phyloP scores from a whole-genome alignment of 2,797 vertebrate genomes.

The Poecile montanus region DNA sequence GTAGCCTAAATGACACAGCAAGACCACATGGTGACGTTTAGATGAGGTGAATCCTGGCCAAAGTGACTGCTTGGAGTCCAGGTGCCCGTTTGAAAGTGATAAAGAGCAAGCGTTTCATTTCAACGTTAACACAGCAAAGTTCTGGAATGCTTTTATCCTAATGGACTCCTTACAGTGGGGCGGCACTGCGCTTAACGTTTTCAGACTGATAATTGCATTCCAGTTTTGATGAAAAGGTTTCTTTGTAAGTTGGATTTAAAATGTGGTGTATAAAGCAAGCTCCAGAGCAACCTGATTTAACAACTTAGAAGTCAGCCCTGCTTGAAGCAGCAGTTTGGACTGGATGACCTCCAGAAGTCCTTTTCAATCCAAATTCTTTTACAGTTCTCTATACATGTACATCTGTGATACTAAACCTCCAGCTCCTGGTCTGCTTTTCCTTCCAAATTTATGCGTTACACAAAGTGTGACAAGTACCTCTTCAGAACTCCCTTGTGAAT shows the following conservation, averaged over 20 bases:
- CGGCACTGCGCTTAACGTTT: not conserved
- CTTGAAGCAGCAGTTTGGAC: slow-evolving; percentile 11
- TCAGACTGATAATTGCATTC: not conserved
- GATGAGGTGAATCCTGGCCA: not conserved
- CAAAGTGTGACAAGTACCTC: slow-evolving; percentile 18
- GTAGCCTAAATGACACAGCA: not conserved
- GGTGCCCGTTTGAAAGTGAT: not conserved
- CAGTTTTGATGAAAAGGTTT: slow-evolving; percentile 20
- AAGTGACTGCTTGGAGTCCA: not conserved
- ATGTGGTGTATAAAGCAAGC: not conserved
- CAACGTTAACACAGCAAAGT: not conserved
- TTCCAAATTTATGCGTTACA: not conserved
- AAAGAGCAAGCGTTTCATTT: not conserved
- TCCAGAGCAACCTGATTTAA: not conserved
- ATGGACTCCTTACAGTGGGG: not conserved
- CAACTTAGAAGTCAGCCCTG: slow-evolving; percentile 6
- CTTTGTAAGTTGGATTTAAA: slow-evolving; percentile 27
- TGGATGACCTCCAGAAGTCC: slow-evolving; percentile 50
- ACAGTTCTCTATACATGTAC: not conserved
- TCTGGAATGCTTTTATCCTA: slow-evolving; percentile 4
- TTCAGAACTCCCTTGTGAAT: slow-evolving; percentile 39
- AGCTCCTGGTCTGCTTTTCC: slow-evolving; percentile 22
- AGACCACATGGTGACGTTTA: not conserved
- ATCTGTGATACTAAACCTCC: slow-evolving; percentile 15
- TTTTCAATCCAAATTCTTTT: slow-evolving; percentile 35